Evolutionary conservation across 1,140 invertebrate genomes (phyloP).

Genomic region (Micrasema minimum): DNA sequence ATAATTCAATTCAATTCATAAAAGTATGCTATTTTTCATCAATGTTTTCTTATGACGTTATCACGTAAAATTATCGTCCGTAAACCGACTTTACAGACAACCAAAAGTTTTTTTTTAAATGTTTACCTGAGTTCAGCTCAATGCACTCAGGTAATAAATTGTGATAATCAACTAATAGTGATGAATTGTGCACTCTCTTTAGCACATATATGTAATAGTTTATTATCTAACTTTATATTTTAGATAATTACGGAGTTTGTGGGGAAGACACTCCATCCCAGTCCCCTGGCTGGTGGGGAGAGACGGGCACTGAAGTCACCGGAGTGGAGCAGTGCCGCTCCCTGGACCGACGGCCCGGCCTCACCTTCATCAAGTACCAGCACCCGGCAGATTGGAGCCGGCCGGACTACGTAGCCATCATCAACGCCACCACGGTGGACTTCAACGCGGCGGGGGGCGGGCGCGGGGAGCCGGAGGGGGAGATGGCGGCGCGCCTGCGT

Average conservation of each 20-base stretch:
- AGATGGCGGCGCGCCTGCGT: constrained; percentile 78
- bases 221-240: neutral
- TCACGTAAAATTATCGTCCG: no score
- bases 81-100: no score
- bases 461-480: constrained; percentile 74
- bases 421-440: constrained; percentile 85
- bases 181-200: no score
- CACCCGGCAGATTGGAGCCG: constrained; percentile 86
- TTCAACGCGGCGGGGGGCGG: constrained; percentile 76
- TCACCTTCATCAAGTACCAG: constrained; percentile 89
- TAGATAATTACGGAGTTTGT: constrained; percentile 83
- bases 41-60: no score
- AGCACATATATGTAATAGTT: no score
- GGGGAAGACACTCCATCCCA: constrained; percentile 83
- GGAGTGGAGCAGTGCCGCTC: constrained; percentile 81
- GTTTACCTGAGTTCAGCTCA: no score
- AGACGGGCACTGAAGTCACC: constrained; percentile 82
- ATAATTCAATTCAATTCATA: no score
- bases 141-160: no score
- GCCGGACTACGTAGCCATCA: constrained; percentile 85
- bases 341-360: constrained; percentile 84
- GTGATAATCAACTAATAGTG: no score
- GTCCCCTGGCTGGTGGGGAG: constrained; percentile 89
- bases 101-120: no score
- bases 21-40: no score